Conservation (phyloP, 2,797 vertebrate species). For the Mico argentatus region DNA sequence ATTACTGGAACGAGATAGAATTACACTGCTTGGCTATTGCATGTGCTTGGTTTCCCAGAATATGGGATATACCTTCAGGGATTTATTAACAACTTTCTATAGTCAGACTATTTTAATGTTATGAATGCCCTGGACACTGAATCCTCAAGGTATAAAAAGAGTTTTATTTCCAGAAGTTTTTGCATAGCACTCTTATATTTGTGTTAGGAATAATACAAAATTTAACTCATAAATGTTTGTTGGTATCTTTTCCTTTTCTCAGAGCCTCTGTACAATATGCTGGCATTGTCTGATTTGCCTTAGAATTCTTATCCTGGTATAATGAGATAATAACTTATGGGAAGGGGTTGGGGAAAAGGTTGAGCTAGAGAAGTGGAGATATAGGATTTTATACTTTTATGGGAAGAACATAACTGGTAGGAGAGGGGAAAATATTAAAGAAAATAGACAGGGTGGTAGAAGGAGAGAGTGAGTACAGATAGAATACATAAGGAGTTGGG, state of each 20-base stretch:
- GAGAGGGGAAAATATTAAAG: neutral
- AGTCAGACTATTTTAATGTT: slow-evolving; percentile 71
- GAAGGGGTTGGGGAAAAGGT: neutral
- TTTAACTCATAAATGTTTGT: slow-evolving; percentile 53
- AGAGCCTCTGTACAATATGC: neutral
- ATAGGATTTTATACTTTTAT: neutral
- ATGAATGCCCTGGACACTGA: slow-evolving; percentile 68
- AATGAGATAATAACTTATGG: neutral
- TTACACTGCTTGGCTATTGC: slow-evolving; percentile 63
- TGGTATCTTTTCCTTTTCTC: neutral
- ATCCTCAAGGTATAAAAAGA: slow-evolving; percentile 59
- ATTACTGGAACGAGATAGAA: slow-evolving; percentile 73
- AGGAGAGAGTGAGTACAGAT: neutral
- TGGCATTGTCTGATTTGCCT: neutral
- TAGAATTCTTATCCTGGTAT: neutral
- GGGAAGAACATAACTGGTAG: neutral
- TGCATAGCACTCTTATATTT: slow-evolving; percentile 62
- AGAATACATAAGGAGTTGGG: neutral
- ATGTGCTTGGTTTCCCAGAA: slow-evolving; percentile 68
- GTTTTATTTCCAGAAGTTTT: slow-evolving; percentile 65
- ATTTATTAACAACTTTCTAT: slow-evolving; percentile 78
- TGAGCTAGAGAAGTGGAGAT: neutral
- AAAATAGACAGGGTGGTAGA: neutral
- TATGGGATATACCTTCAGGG: slow-evolving; percentile 73
- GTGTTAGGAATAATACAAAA: slow-evolving; percentile 48